Evolutionary conservation across 2,888 invertebrate species (phyloP), one percentile per base, ranked within the genome.

Genomic region (Metopia argyrocephala): DNA sequence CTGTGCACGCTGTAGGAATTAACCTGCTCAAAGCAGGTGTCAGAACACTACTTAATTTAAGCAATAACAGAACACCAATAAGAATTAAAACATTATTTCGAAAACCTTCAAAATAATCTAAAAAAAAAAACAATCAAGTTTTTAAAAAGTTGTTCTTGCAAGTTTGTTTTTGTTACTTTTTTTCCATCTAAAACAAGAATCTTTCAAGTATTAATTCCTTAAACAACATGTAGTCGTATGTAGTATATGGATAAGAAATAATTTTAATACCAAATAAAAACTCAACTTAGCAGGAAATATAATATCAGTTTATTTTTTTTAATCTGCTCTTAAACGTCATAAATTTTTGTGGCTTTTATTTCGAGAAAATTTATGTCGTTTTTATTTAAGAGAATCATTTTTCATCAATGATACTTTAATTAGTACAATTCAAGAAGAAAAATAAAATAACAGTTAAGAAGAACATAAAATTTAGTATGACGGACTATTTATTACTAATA

Each of bases 391-490:
- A 52, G 50, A 50, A 68, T 68, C 1, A 21, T 38, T 59, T 62
- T 71, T 56, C 62, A 62, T 71, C 46, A 64, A 12, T 23, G 56
- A 56, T 56, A 73, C 56, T 73, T 73, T 64, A 73, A 73, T 73
- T 74, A 48, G 74, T 57, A 48, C 15, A 56, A 18, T 48, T 50
- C 7, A 57, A 31, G 27, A 20, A 20, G 6, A 6, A 25, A 25
- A n/a, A 18, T 31, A 12, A 25, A 27, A 54, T 0, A 25, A n/a
- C n/a, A n/a, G n/a, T n/a, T n/a, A n/a, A n/a, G n/a, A n/a, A n/a
- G n/a, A n/a, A n/a, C n/a, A n/a, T n/a, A n/a, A n/a, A n/a, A n/a
- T n/a, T n/a, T n/a, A n/a, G n/a, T n/a, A n/a, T n/a, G n/a, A n/a
- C n/a, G n/a, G n/a, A n/a, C n/a, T n/a, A n/a, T n/a, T n/a, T n/a